A percentile compares a stretch with the other conserved stretches of the same genome.
These are phyloP conservation scores for Calonectris borealis DNA, from an alignment of 2,113 vertebrate species.

Conservation along the genomic window DNA sequence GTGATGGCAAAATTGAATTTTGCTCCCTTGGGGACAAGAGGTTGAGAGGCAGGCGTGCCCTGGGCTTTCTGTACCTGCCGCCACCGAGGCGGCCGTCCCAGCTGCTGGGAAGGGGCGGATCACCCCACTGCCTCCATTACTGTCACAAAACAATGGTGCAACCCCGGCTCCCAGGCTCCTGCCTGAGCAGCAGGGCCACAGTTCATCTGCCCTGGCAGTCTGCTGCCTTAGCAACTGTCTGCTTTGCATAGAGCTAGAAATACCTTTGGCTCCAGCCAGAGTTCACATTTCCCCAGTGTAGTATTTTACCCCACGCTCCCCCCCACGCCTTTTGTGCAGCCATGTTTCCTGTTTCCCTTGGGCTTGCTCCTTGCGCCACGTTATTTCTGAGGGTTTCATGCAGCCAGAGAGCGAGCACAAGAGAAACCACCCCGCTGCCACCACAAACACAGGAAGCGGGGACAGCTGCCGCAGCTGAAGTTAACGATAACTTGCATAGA, in stretches of 20 bases:
- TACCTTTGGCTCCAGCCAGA: background rate
- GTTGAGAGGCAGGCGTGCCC: accelerated
- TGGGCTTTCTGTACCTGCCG: background rate
- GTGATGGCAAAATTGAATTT: background rate
- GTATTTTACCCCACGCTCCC: background rate
- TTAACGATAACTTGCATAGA: background rate
- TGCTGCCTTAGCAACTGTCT: constrained; percentile 5
- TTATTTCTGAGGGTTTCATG: background rate
- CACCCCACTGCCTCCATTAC: background rate
- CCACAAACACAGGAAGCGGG: background rate
- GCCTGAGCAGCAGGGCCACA: background rate
- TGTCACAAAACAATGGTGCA: background rate
- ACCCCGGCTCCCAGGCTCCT: background rate
- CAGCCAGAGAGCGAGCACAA: accelerated
- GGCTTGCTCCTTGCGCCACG: accelerated
- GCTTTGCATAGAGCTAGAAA: background rate
- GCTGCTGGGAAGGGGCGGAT: background rate
- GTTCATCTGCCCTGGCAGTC: background rate
- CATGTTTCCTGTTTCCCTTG: accelerated
- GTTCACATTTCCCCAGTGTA: accelerated
- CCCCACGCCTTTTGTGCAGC: background rate
- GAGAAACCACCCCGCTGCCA: background rate
- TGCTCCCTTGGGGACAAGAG: background rate
- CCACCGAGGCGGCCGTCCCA: accelerated
- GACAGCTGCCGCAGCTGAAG: background rate